Evolutionary conservation across 2,113 vertebrate species (phyloP).

Genomic region (Haplochromis vanheusdeni): DNA sequence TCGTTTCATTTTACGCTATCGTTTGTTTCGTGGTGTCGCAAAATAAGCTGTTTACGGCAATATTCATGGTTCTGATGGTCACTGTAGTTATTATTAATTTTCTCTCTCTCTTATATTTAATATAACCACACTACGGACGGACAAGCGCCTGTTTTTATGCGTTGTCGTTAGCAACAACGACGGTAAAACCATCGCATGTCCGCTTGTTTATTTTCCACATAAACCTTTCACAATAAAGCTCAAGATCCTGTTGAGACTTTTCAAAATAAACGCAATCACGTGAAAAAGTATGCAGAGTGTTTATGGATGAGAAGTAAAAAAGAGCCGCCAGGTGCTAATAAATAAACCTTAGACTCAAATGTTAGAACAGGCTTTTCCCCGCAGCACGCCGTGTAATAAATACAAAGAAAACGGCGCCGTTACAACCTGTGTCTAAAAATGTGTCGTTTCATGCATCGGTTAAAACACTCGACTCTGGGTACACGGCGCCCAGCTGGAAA

Average conservation of each 20-base stretch:
- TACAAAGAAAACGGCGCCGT: neutral
- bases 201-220: fast-evolving
- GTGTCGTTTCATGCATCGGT: fast-evolving
- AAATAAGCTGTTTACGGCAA: no score
- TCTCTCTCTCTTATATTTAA: neutral
- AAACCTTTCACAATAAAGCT: neutral
- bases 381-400: fast-evolving
- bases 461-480: fast-evolving
- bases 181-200: neutral
- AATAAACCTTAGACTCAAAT: fast-evolving
- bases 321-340: neutral
- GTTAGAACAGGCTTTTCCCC: fast-evolving
- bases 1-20: no score
- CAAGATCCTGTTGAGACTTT: neutral
- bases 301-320: fast-evolving
- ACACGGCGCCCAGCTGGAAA: fast-evolving
- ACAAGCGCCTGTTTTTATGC: neutral
- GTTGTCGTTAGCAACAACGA: neutral
- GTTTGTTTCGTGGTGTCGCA: no score
- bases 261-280: fast-evolving
- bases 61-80: neutral
- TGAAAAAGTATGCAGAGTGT: fast-evolving
- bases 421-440: fast-evolving
- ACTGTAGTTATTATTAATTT: neutral
- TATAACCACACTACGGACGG: fast-evolving